Base-by-base conservation (phyloP, 2,113 vertebrate species). In the Sturnira hondurensis region DNA sequence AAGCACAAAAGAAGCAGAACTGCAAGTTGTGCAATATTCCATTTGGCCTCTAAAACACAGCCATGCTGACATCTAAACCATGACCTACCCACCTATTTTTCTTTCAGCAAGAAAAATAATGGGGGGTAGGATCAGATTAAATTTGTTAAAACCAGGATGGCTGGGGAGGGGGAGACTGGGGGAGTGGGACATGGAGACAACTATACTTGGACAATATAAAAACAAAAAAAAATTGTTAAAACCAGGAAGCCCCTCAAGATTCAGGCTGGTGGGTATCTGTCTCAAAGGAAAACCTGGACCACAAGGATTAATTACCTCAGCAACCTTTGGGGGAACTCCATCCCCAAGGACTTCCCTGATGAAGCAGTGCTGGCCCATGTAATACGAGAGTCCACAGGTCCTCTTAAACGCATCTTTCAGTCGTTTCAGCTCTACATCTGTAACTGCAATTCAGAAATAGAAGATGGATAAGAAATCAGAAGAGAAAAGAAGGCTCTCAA, bases 351-450 rank as follows among this genome's bases (percentile, higher is more conserved):
- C 99, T 97, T 99, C 99, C 97, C 99, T 99, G 98, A 99, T 99
- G 99, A 99, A 99, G 98, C 99, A 99, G 97, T 99, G 99, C 97
- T 99, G 99, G 98, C 98, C 99, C 99, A 99, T 99, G 97, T 99
- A 99, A 97, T 93, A 99, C 0, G 99, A 99, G 95, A 99, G 98
- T 78, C 99, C 99, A 95, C 99, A 99, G 77, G 99, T 99, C 97
- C 99, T 99, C 98, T 99, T 99, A 98, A 99, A 99, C 95, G 99
- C 99, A 99, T 99, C 99, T 98, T 99, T 99, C 97, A 99, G 99
- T 97, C 99, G 97, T 97, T 99, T 99, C 86, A 99, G 97, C 96
- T 99, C 99, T 97, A 99, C 98, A 98, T 99, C 99, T 41, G 99
- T 99, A 95, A 99, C 99, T 99, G 96, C 24, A 97, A 96, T 91